Conservation (phyloP, 2,797 vertebrate genomes). For the Lateolabrax maculatus region DNA sequence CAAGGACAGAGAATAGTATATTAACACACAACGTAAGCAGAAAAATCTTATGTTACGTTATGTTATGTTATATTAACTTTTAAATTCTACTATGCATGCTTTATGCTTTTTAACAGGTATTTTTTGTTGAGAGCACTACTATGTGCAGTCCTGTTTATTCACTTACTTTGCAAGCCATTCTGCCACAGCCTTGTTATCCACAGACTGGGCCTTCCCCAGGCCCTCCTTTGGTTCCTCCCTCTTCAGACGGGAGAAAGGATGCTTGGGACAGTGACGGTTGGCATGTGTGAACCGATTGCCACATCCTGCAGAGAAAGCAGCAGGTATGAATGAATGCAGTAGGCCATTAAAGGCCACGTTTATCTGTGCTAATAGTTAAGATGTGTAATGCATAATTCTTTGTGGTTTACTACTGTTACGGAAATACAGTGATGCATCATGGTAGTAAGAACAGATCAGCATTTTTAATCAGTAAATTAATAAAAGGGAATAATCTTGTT, state of each 20-base stretch:
- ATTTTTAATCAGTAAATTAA: background rate
- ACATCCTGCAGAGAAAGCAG: constrained; percentile 87
- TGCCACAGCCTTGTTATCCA: constrained; percentile 96
- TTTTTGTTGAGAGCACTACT: background rate
- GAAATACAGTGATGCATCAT: background rate
- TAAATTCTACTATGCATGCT: background rate
- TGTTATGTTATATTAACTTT: too few relatives aligned
- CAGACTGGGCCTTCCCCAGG: constrained; percentile 88
- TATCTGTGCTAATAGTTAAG: background rate
- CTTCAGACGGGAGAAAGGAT: constrained; percentile 95
- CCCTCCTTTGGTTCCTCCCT: constrained; percentile 92
- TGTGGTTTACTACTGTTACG: background rate
- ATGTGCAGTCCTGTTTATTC: background rate
- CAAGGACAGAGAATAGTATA: background rate
- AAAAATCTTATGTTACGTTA: too few relatives aligned
- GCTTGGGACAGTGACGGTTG: constrained; percentile 97
- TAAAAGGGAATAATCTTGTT: background rate
- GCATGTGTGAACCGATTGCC: constrained; percentile 97
- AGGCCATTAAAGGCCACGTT: background rate
- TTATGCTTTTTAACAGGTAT: background rate
- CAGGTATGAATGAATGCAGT: background rate
- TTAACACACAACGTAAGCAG: background rate
- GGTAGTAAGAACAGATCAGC: background rate
- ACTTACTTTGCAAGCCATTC: constrained; percentile 98
- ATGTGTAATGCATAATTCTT: background rate